A percentile compares a stretch with the other conserved stretches of the same genome.
These are phyloP conservation scores for Heterotilapia buettikoferi DNA, from an alignment of 2,113 vertebrate genomes.

Conservation along the genomic window DNA sequence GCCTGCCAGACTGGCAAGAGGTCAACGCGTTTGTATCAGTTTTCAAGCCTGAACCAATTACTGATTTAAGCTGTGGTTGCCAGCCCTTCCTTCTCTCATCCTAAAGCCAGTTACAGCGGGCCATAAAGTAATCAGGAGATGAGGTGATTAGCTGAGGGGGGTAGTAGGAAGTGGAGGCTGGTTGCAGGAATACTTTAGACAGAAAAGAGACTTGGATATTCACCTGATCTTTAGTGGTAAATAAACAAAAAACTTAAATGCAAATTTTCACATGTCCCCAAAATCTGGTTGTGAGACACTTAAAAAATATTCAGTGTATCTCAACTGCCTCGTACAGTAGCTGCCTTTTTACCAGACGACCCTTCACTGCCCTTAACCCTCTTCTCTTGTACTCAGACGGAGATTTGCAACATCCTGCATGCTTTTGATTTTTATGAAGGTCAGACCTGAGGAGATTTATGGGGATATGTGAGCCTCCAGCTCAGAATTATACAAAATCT, in stretches of 20 bases:
- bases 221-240: not conserved
- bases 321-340: not conserved
- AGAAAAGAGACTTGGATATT: not conserved
- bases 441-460: not conserved
- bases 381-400: not conserved
- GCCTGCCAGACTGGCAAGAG: constrained; percentile 45
- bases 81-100: constrained; percentile 49
- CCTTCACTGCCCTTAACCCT: not conserved
- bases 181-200: not conserved
- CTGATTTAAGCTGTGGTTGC: constrained; percentile 56
- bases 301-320: not conserved
- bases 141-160: constrained; percentile 44
- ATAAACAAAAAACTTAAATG: not conserved
- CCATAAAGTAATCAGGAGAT: constrained; percentile 61
- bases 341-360: not conserved
- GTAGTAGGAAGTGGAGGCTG: constrained; percentile 12
- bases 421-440: not conserved
- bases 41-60: constrained; percentile 66
- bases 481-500: not conserved
- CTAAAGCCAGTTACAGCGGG: constrained; percentile 53
- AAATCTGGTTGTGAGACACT: not conserved
- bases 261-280: not conserved
- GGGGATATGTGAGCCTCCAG: not conserved
- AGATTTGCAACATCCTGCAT: not conserved
- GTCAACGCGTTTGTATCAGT: constrained; percentile 38